These are phyloP conservation scores for Mastomys natalensis DNA, from an alignment of 2,113 vertebrate species.

Conservation along the genomic window DNA sequence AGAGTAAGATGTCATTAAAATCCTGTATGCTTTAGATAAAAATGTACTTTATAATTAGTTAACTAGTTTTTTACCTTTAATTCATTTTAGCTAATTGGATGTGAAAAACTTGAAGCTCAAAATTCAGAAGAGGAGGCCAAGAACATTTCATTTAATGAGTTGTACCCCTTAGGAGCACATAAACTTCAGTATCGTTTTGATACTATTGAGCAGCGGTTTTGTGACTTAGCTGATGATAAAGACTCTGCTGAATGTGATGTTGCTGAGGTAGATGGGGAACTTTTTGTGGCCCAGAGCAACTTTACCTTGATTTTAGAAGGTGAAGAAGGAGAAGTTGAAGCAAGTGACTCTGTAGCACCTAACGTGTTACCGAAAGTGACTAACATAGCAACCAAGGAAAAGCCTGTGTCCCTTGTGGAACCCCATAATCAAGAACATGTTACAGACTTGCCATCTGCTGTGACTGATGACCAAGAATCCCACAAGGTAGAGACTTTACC, in stretches of 20 bases:
- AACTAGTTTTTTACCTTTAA: conserved; percentile 65
- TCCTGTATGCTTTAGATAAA: conserved; percentile 50
- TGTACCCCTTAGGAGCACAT: conserved; percentile 87
- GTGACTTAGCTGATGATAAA: conserved; percentile 81
- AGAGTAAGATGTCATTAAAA: conserved; percentile 49
- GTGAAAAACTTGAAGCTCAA: conserved; percentile 72
- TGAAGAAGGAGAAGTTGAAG: conserved; percentile 88
- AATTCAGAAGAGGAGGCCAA: conserved; percentile 71
- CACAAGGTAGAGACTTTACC: conserved; percentile 84
- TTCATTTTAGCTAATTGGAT: conserved; percentile 82
- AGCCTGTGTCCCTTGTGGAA: conserved; percentile 17
- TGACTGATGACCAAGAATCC: conserved; percentile 82
- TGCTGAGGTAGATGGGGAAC: conserved; percentile 85
- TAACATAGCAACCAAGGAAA: conserved; percentile 57
- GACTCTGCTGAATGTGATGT: conserved; percentile 82
- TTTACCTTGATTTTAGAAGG: conserved; percentile 95
- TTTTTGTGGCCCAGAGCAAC: conserved; percentile 84
- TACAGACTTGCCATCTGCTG: conserved; percentile 75
- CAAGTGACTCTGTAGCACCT: conserved; percentile 63
- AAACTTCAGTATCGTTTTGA: conserved; percentile 88
- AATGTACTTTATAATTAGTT: conserved; percentile 41
- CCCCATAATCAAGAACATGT: conserved; percentile 64
- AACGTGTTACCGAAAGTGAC: conserved; percentile 58
- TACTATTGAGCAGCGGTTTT: conserved; percentile 85
- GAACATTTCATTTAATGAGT: conserved; percentile 84